Conservation (phyloP, 2,113 vertebrate species). For the Empidonax traillii region DNA sequence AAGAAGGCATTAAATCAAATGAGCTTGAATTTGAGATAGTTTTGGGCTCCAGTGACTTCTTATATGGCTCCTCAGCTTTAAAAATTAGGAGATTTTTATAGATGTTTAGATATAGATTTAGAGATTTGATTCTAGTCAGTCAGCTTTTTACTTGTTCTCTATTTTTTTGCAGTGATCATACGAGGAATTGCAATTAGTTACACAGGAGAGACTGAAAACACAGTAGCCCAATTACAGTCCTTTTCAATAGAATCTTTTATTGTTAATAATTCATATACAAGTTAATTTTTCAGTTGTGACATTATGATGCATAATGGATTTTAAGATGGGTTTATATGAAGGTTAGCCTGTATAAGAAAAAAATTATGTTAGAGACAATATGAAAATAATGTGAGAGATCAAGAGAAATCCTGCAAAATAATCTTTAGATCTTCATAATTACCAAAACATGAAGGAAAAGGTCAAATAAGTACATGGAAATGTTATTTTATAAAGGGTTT, state of each 20-base stretch:
- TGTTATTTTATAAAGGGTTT: neutral
- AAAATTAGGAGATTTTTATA: neutral
- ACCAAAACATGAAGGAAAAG: neutral
- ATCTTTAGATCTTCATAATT: neutral
- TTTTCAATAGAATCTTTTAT: neutral
- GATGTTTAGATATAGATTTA: neutral
- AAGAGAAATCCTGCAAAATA: neutral
- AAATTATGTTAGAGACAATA: neutral
- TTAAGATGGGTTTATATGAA: neutral
- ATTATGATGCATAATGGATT: neutral
- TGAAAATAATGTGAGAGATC: neutral
- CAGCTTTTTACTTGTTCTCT: neutral
- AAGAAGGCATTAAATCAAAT: neutral
- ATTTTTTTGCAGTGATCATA: neutral
- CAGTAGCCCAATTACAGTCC: neutral
- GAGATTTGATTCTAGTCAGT: neutral
- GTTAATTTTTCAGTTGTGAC: neutral
- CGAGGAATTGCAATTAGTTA: neutral
- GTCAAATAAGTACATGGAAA: neutral
- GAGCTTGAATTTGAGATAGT: neutral
- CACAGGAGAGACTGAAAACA: neutral
- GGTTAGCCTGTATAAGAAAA: neutral
- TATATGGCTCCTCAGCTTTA: neutral
- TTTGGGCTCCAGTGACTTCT: neutral
- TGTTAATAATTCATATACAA: neutral